A percentile compares a stretch with the other conserved stretches of the same genome.
Conservation (phyloP, 2,797 vertebrate species). For the Anas bahamensis region DNA sequence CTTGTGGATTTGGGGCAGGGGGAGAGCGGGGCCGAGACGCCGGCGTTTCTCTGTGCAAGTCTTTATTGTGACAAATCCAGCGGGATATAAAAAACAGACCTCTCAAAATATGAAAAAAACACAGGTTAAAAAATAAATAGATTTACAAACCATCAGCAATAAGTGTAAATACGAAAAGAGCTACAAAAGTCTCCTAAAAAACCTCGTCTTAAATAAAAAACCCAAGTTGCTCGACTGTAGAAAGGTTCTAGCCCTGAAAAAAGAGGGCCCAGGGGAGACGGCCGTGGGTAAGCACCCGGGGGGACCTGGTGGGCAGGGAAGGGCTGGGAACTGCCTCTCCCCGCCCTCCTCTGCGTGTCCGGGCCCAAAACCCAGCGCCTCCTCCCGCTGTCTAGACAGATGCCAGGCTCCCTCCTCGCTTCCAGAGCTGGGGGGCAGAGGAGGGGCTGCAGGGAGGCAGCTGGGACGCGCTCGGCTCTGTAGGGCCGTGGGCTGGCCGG, state of each 20-base stretch:
- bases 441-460: not conserved
- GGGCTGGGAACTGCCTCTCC: constrained; percentile 11
- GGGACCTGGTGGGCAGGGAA: not conserved
- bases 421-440: not conserved
- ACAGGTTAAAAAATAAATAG: constrained; percentile 82
- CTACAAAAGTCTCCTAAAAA: constrained; percentile 74
- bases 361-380: not conserved
- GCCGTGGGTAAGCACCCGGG: not conserved
- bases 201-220: constrained; percentile 66
- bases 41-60: not conserved
- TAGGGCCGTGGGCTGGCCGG: not conserved
- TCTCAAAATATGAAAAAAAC: constrained; percentile 65
- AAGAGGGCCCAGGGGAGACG: not conserved
- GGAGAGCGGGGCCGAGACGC: not conserved
- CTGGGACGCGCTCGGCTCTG: not conserved
- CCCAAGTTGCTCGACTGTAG: constrained; percentile 46
- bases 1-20: too few relatives aligned
- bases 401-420: not conserved
- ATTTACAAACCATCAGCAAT: constrained; percentile 75
- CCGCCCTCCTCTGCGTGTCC: not conserved
- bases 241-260: constrained; percentile 71
- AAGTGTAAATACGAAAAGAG: constrained; percentile 70
- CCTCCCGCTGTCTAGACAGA: not conserved
- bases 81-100: constrained; percentile 73
- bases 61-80: constrained; percentile 77